Evolutionary conservation across 2,113 vertebrate genomes (phyloP).

Genomic region (Erpornis zantholeuca): DNA sequence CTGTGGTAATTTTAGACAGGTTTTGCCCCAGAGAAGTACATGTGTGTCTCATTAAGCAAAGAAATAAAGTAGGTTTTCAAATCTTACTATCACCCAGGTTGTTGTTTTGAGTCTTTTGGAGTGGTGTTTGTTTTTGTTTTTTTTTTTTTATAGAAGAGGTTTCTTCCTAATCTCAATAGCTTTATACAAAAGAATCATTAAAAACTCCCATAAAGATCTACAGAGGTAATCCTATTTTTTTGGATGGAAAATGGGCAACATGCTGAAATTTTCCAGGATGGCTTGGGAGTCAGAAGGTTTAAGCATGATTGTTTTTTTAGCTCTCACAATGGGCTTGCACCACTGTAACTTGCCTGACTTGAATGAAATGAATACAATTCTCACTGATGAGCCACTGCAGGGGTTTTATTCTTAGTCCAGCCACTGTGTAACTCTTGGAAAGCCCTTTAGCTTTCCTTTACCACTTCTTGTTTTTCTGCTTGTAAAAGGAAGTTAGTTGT

Average conservation of each 20-base stretch:
- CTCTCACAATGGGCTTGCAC: neutral
- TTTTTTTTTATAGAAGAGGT: neutral
- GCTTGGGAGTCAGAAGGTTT: neutral
- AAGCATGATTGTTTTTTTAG: neutral
- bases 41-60: neutral
- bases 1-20: neutral
- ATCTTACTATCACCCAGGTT: neutral
- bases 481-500: neutral
- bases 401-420: neutral
- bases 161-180: neutral
- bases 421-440: neutral
- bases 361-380: constrained; percentile 22
- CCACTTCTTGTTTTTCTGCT: neutral
- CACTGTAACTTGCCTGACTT: constrained; percentile 18
- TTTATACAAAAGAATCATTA: neutral
- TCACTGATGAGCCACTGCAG: neutral
- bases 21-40: neutral
- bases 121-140: neutral
- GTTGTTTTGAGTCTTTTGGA: neutral
- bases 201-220: neutral
- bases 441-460: neutral
- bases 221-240: neutral
- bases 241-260: neutral
- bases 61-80: neutral
- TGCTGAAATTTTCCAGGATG: neutral